Evolutionary conservation across 2,888 invertebrate genomes (phyloP), one percentile per base, ranked within the genome.

Genomic region (Bellardia bayeri): DNA sequence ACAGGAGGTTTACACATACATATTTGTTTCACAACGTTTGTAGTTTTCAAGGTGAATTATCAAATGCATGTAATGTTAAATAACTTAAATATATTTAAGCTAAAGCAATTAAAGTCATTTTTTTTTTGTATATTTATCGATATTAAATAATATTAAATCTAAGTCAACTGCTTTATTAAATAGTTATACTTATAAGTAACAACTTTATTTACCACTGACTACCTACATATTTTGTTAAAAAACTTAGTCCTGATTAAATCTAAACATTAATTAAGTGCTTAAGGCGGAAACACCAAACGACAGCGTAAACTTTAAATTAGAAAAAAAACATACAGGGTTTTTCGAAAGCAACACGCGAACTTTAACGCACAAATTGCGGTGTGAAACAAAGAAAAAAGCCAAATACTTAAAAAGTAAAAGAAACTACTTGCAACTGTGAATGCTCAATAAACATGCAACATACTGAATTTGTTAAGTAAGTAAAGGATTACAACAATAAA

Each of bases 281-380:
- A 4, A 6, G 64, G 9, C 30, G 66, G 42, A n/a, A 74, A 66
- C 23, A 37, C 3, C 49, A 61, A 37, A 51, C 51, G 40, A 49
- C 58, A 80, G 61, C 40, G 30, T 45, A 76, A 69, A 83, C 16
- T 76, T 82, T n/a, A 63, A 63, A 76, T 23, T 40, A 61, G 54
- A 45, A 45, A 45, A 68, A 23, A 54, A 7, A 69, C 2, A 23
- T 69, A 45, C 45, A 7, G 23, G 9, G 33, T 23, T 64, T 33
- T 54, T n/a, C 1, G 64, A 11, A 45, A 45, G 3, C 42, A 37
- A 23, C 61, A 72, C 72, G 30, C 54, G 2, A 64, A 64, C 51
- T 61, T 23, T 49, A 71, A 76, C 63, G 69, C 16, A 71, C 42
- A 63, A 56, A 37, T 81, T 71, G 64, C n/a, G 71, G 78, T 49